These are phyloP conservation scores for Labia minor DNA, from an alignment of 2,888 invertebrate genomes.

Conservation along the genomic window DNA sequence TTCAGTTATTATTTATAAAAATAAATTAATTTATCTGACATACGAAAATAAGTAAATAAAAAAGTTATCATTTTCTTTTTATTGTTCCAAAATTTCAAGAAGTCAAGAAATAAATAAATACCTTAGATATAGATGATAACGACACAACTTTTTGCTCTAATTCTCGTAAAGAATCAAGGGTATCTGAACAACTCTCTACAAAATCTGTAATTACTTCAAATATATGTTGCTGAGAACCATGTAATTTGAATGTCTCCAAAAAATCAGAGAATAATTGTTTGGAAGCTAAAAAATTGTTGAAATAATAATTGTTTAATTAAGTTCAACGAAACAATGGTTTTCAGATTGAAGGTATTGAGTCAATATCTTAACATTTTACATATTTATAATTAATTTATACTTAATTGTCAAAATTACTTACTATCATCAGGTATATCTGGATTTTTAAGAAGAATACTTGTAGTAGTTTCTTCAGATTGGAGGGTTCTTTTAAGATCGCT, in stretches of 20 bases:
- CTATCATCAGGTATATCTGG: not conserved
- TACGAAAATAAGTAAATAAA: too few species aligned
- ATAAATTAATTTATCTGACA: too few species aligned
- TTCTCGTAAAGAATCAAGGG: slow-evolving; percentile 44
- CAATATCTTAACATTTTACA: too few species aligned
- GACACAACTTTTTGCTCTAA: slow-evolving; percentile 32
- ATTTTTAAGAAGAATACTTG: not conserved
- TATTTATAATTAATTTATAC: too few species aligned
- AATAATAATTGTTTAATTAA: slow-evolving; percentile 16
- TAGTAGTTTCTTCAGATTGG: not conserved
- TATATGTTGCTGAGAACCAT: slow-evolving; percentile 37
- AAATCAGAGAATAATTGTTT: slow-evolving; percentile 28
- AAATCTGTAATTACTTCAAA: slow-evolving; percentile 52
- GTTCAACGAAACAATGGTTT: slow-evolving; percentile 15
- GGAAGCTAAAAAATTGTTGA: slow-evolving; percentile 25
- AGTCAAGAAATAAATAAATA: too few species aligned
- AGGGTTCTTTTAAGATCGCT: not conserved
- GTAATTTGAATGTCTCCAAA: slow-evolving; percentile 27
- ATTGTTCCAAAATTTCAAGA: too few species aligned
- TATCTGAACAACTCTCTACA: slow-evolving; percentile 51
- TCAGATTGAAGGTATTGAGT: too few species aligned
- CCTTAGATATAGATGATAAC: slow-evolving; percentile 25
- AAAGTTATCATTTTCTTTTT: too few species aligned
- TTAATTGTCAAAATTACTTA: too few species aligned
- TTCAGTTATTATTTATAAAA: too few species aligned